Evolutionary conservation across 2,888 invertebrate genomes (phyloP).

Genomic region (Aphodius granarius): DNA sequence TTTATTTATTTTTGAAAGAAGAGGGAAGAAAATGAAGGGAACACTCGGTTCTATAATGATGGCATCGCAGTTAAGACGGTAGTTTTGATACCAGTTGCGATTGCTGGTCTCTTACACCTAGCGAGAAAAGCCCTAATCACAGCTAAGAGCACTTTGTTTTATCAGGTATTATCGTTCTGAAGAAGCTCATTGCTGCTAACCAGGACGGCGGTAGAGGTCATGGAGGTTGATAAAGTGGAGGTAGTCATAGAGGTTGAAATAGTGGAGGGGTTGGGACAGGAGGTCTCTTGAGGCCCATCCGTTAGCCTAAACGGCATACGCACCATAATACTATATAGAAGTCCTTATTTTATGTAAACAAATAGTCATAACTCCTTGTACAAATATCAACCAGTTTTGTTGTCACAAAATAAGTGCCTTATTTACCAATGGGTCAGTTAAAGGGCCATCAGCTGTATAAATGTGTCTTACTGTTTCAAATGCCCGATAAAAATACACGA

Average conservation of each 20-base stretch:
- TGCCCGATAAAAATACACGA: not conserved
- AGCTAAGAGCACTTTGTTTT: slow-evolving; percentile 79
- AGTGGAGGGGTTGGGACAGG: slow-evolving; percentile 67
- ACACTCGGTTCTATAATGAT: slow-evolving; percentile 93
- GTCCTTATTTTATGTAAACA: not conserved
- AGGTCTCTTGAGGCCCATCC: slow-evolving; percentile 66
- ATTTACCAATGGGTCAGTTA: not conserved
- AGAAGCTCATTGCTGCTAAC: slow-evolving; percentile 76
- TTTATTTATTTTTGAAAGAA: slow-evolving; percentile 58
- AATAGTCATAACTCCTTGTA: slow-evolving; percentile 21
- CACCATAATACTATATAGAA: slow-evolving; percentile 42
- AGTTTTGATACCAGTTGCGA: slow-evolving; percentile 76
- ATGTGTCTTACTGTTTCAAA: not conserved
- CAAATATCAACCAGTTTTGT: slow-evolving; percentile 36
- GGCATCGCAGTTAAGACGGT: slow-evolving; percentile 83
- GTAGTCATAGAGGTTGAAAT: slow-evolving; percentile 57
- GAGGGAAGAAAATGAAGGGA: slow-evolving; percentile 81
- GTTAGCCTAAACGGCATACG: slow-evolving; percentile 72
- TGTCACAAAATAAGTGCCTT: slow-evolving; percentile 26
- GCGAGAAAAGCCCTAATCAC: slow-evolving; percentile 85
- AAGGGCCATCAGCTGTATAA: slow-evolving; percentile 1
- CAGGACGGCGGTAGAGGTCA: slow-evolving; percentile 55
- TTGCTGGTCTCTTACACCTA: slow-evolving; percentile 77
- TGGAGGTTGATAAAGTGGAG: slow-evolving; percentile 39
- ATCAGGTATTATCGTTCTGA: slow-evolving; percentile 78